Base-by-base conservation (phyloP, 2,797 vertebrate genomes). In the Crax fasciolata region DNA sequence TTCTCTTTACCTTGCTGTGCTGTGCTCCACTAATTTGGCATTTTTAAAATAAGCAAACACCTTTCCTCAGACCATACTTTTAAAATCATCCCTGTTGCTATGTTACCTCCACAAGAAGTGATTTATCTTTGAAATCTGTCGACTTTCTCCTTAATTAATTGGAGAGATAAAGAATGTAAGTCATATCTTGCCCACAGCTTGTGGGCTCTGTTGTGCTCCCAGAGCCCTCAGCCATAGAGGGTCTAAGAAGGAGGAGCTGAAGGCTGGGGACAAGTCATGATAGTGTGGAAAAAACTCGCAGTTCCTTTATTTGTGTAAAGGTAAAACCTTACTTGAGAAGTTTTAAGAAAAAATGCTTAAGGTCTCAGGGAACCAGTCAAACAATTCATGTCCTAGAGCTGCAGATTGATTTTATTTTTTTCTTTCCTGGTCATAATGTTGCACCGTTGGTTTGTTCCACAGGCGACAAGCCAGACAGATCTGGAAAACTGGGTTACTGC, bases 401-500 rank as follows among this genome's bases (percentile, higher is more conserved):
- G 30, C 62, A 79, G 38, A 39, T 48, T 63, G 65, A 27, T 46
- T 61, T 61, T 49, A 25, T 57, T 23, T 70, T 39, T 17, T 27
- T 81, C 30, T 61, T 73, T 9, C 61, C 35, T 82, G 17, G 39
- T 96, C 13, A 16, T 82, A 82, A 90, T 5, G 1, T 84, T 67
- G 9, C 11, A 5, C 28, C 17, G 2, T 65, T 82, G n/a, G 32
- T 94, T 91, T 84, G n/a, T 71, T 84, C 52, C 67, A 24, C 84
- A 99, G 99, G 99, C 99, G 20, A 99, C 98, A 61, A 99, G 99
- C 97, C 99, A 99, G 97, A 99, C 99, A 0, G 99, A 99, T 92
- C 97, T 99, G 95, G 99, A 99, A 94, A 99, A 99, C 97, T 99
- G 99, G 99, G 98, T 99, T 96, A 99, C 99, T 2, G 99, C 99